phyloP scores from a whole-genome alignment of 1,140 invertebrate species.

The Drosophila lacertosa region DNA sequence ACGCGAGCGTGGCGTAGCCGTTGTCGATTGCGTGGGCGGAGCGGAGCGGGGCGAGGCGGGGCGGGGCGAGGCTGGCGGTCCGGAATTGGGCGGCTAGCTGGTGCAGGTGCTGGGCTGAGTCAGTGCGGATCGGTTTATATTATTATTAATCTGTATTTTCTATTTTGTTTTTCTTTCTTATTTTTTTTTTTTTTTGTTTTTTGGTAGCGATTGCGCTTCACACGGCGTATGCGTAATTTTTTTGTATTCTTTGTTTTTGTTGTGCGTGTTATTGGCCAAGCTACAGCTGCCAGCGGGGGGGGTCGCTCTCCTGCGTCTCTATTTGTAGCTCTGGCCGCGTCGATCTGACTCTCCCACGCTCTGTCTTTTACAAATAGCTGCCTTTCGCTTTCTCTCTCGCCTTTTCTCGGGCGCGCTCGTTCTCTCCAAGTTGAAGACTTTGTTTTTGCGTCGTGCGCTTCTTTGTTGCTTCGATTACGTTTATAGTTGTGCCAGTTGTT shows the following conservation, averaged over 20 bases:
- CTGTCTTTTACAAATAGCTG: constrained; percentile 3
- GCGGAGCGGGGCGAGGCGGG: not conserved
- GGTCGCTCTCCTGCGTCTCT: constrained; percentile 22
- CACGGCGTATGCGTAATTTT: constrained; percentile 75
- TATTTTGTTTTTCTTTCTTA: constrained; percentile 1
- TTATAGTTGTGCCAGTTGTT: constrained; percentile 50
- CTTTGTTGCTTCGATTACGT: constrained; percentile 71
- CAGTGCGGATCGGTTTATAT: constrained; percentile 21
- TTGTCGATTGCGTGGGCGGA: not conserved
- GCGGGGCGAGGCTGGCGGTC: too few relatives aligned
- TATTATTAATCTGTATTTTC: constrained; percentile 36
- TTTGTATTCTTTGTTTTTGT: not conserved
- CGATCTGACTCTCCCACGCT: constrained; percentile 7
- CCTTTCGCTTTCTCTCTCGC: constrained; percentile 9
- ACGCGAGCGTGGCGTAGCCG: not conserved
- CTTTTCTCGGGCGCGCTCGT: constrained; percentile 1
- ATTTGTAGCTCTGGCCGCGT: not conserved
- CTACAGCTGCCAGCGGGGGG: constrained; percentile 25
- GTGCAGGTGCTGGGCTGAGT: constrained; percentile 11
- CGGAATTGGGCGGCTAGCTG: too few relatives aligned
- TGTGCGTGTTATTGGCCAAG: constrained; percentile 52
- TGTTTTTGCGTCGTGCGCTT: constrained; percentile 53
- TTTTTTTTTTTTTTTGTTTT: constrained; percentile 23
- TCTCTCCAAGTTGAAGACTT: constrained; percentile 47
- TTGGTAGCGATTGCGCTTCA: constrained; percentile 50